Percentiles rank a stretch among this genome's conserved stretches.
phyloP scores from a whole-genome alignment of 2,113 vertebrate genomes.

The Protobothrops mucrosquamatus region DNA sequence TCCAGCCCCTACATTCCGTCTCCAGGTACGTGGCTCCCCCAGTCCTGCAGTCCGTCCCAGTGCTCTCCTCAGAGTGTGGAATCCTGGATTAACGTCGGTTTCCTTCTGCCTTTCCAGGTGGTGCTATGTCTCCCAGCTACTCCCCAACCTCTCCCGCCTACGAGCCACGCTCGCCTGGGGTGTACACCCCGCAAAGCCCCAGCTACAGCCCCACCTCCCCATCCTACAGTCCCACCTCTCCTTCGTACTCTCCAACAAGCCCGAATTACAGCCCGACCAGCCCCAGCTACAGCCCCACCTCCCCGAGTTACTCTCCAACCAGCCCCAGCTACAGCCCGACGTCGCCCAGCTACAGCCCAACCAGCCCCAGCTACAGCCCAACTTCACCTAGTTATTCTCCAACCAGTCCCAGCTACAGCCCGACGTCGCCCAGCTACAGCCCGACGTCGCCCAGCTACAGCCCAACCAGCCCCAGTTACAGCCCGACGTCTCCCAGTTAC shows the following conservation, averaged over 20 bases:
- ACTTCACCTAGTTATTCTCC: conserved; percentile 75
- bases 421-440: conserved; percentile 70
- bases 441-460: conserved; percentile 51
- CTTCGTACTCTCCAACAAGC: conserved; percentile 85
- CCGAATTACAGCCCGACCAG: conserved; percentile 85
- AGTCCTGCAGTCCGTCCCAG: rapidly evolving
- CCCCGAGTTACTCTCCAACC: conserved; percentile 77
- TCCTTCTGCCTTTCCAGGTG: conserved; percentile 63
- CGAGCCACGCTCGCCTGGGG: conserved; percentile 87
- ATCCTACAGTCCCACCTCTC: conserved; percentile 87
- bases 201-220: conserved; percentile 88
- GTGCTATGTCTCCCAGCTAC: conserved; percentile 92
- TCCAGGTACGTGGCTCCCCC: conserved; percentile 72
- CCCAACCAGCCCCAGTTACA: conserved; percentile 69
- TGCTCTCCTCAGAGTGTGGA: not conserved
- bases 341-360: conserved; percentile 83
- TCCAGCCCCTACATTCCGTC: conserved; percentile 91
- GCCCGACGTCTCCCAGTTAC: conserved; percentile 80
- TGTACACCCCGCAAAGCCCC: conserved; percentile 87
- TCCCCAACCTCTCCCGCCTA: conserved; percentile 90
- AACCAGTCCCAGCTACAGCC: conserved; percentile 71
- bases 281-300: conserved; percentile 83
- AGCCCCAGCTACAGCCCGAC: conserved; percentile 82
- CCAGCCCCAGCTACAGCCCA: conserved; percentile 83
- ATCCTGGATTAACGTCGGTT: not conserved